phyloP scores from a whole-genome alignment of 2,888 invertebrate genomes.

The Enoplolaimus lenunculus region DNA sequence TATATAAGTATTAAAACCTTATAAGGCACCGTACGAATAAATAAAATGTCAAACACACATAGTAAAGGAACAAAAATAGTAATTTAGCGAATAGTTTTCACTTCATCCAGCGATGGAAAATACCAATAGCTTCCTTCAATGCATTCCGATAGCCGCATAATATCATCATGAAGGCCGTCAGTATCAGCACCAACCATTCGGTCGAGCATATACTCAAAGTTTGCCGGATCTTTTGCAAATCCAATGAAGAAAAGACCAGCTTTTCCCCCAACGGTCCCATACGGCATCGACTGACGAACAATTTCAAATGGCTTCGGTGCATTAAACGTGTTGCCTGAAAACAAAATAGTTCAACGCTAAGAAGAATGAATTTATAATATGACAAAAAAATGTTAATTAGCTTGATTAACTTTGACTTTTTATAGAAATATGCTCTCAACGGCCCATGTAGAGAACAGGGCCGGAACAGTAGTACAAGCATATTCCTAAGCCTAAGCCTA shows the following conservation, averaged over 20 bases:
- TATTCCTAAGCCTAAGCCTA: too few relatives aligned
- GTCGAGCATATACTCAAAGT: constrained; percentile 42
- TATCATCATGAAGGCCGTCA: constrained; percentile 38
- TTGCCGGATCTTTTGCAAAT: constrained; percentile 38
- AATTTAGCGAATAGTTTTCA: constrained; percentile 15
- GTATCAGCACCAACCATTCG: constrained; percentile 41
- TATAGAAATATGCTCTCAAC: too few relatives aligned
- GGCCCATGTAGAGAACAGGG: too few relatives aligned
- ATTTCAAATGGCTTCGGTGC: constrained; percentile 40
- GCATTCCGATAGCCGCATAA: constrained; percentile 40
- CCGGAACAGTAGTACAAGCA: too few relatives aligned
- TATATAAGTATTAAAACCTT: too few relatives aligned
- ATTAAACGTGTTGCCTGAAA: constrained; percentile 35
- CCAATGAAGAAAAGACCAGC: constrained; percentile 43
- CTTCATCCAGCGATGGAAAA: constrained; percentile 38
- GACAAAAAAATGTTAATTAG: constrained; percentile 1
- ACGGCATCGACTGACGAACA: constrained; percentile 43
- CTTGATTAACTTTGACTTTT: too few relatives aligned
- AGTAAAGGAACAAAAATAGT: too few relatives aligned
- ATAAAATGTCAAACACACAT: too few relatives aligned
- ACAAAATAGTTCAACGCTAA: background rate
- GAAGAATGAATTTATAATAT: background rate
- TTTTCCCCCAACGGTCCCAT: constrained; percentile 36
- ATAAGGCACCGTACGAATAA: too few relatives aligned
- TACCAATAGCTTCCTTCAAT: constrained; percentile 42